These are phyloP conservation scores for Microcebus jonahi DNA, from an alignment of 2,113 vertebrate species.

Conservation along the genomic window DNA sequence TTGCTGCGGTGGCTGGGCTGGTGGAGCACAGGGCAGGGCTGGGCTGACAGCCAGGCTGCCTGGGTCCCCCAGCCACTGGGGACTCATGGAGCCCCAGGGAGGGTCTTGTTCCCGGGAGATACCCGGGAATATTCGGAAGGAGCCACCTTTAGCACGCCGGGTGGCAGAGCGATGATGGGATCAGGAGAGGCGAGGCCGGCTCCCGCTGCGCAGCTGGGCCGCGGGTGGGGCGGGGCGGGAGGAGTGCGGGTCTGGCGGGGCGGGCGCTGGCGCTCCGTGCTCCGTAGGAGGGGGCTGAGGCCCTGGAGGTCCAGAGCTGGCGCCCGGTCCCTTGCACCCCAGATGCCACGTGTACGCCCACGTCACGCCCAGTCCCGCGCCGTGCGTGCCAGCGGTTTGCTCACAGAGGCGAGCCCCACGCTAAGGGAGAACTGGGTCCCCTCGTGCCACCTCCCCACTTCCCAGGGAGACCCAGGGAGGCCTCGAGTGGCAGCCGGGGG, in stretches of 20 bases:
- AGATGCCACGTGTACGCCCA: rapidly evolving
- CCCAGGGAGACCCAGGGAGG: neutral
- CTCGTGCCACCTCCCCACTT: neutral
- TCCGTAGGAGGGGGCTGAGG: neutral
- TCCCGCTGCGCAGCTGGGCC: neutral
- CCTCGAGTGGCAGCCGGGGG: neutral
- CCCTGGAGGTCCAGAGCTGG: neutral
- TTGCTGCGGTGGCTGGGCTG: rapidly evolving
- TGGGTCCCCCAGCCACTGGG: neutral
- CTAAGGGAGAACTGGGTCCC: neutral
- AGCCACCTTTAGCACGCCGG: rapidly evolving
- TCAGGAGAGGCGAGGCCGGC: neutral
- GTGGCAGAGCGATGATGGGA: too few species aligned
- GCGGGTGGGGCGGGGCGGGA: rapidly evolving
- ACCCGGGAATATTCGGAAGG: neutral
- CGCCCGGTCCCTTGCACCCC: rapidly evolving
- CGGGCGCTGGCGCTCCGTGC: rapidly evolving
- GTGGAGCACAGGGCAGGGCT: neutral
- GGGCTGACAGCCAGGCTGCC: neutral
- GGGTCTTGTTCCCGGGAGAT: neutral
- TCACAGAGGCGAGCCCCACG: neutral
- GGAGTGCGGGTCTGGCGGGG: rapidly evolving
- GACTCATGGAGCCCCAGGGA: rapidly evolving
- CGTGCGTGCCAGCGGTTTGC: too few species aligned
- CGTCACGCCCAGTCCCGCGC: rapidly evolving